Evolutionary conservation across 64 coral and sea anemone genomes (phyloP).

Genomic region (Montipora capricornis): DNA sequence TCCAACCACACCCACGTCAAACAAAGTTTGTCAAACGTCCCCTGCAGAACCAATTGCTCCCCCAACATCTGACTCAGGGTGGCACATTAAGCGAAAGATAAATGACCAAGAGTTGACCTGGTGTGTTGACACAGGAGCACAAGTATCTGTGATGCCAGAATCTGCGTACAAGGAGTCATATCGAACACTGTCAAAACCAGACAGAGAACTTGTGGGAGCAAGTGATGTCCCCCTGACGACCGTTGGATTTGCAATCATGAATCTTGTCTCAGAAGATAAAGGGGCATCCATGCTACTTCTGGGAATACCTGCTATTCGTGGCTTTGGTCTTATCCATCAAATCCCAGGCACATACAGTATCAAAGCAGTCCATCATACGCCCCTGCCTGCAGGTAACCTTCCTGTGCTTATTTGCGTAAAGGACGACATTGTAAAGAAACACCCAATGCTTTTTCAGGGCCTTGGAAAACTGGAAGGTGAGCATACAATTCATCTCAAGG

Average conservation of each 20-base stretch:
- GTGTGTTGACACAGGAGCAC: slow-evolving; percentile 59
- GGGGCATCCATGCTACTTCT: slow-evolving; percentile 40
- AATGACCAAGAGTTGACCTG: slow-evolving; percentile 21
- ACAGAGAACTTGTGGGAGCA: slow-evolving; percentile 33
- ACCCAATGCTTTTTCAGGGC: slow-evolving; percentile 22
- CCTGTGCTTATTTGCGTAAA: background rate
- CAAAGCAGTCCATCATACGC: background rate
- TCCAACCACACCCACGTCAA: background rate
- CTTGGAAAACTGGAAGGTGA: slow-evolving; percentile 19
- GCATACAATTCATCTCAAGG: background rate
- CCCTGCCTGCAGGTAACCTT: background rate
- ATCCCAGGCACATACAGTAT: background rate
- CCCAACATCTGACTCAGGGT: slow-evolving; percentile 12
- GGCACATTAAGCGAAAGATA: slow-evolving; percentile 29
- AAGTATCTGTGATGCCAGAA: slow-evolving; percentile 70
- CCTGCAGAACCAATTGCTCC: background rate
- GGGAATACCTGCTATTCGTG: slow-evolving; percentile 15
- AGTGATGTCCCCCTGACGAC: slow-evolving; percentile 26
- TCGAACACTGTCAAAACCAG: background rate
- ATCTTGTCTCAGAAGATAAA: background rate
- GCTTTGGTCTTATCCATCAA: background rate
- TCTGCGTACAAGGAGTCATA: slow-evolving; percentile 9
- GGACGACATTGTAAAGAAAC: slow-evolving; percentile 33
- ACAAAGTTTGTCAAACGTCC: background rate
- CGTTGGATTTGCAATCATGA: slow-evolving; percentile 17